Evolutionary conservation across 2,113 vertebrate genomes (phyloP).

Genomic region (Tachysurus fulvidraco): DNA sequence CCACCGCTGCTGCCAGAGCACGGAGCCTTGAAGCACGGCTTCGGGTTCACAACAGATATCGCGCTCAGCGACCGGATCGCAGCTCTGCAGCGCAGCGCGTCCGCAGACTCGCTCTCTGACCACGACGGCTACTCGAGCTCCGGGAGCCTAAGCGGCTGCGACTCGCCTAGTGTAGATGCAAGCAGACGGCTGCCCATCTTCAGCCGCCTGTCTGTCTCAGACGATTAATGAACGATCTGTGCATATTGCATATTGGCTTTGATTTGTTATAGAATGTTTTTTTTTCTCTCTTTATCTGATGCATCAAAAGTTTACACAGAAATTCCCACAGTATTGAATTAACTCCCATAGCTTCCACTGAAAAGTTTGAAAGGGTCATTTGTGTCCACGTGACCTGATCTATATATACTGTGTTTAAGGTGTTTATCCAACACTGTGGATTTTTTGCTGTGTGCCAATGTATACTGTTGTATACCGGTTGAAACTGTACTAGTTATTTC

Average conservation of each 20-base stretch:
- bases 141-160: slow-evolving; percentile 70
- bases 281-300: not conserved
- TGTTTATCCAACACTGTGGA: slow-evolving; percentile 8
- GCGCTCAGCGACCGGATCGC: slow-evolving; percentile 50
- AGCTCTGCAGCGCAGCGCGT: slow-evolving; percentile 65
- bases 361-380: not conserved
- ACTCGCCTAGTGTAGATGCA: slow-evolving; percentile 71
- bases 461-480: slow-evolving; percentile 79
- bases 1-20: slow-evolving; percentile 68
- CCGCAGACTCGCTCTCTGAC: slow-evolving; percentile 76
- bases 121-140: slow-evolving; percentile 76
- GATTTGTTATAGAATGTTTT: slow-evolving; percentile 58
- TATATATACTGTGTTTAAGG: not conserved
- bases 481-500: slow-evolving; percentile 56
- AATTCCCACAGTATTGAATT: not conserved
- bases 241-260: slow-evolving; percentile 76
- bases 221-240: slow-evolving; percentile 69
- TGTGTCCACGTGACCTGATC: not conserved
- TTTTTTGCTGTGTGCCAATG: slow-evolving; percentile 50
- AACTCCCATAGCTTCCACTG: not conserved
- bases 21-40: slow-evolving; percentile 52
- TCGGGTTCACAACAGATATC: slow-evolving; percentile 59
- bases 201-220: slow-evolving; percentile 75
- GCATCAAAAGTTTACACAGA: slow-evolving; percentile 37
- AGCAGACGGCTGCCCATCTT: slow-evolving; percentile 76